Base-by-base conservation (phyloP, 2,888 invertebrate genomes). In the Zhuqinia jingwanae region DNA sequence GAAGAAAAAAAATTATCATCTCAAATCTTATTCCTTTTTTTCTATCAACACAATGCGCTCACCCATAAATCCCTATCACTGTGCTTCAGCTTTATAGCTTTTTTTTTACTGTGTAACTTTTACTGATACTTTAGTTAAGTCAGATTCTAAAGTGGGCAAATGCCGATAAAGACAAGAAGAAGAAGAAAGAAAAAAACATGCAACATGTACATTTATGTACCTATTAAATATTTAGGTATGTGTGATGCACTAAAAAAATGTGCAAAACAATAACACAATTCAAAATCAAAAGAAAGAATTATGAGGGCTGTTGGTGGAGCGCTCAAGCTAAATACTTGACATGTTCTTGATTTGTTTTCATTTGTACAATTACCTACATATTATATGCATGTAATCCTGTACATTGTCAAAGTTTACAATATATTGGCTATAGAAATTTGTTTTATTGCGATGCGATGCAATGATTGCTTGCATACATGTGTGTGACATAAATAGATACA, bases 91-190 rank as follows among this genome's bases (percentile, higher is more conserved):
- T n/a, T n/a, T n/a, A n/a, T n/a, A n/a, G 1, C 1, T 1, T 17
- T 3, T 50, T 50, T 65, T 77, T 80, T 27, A 45, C 81, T 60
- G 17, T 70, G 45, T 22, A 82, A 82, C 82, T 82, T 82, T 82
- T 82, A 82, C 82, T 82, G 75, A 82, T 75, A 75, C 75, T 20
- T 20, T 10, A 17, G 2, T 8, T 15, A 25, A n/a, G 15, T 22
- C n/a, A 68, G 68, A 80, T 80, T 80, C 80, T 81, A 27, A 70
- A 81, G 65, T 50, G 73, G 81, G 81, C 80, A 56, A n/a, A 80
- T 56, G 42, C n/a, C 20, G 80, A 70, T 56, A 53, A 58, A 73
- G 36, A 73, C 36, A 73, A 73, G 5, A 56, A 70, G 45, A 78
- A 36, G n/a, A 36, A 36, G 36, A 36, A 36, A 15, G 1, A 65